Evolutionary conservation across 2,888 invertebrate genomes (phyloP), one percentile per base, ranked within the genome.

Genomic region (Torymus tubicola): DNA sequence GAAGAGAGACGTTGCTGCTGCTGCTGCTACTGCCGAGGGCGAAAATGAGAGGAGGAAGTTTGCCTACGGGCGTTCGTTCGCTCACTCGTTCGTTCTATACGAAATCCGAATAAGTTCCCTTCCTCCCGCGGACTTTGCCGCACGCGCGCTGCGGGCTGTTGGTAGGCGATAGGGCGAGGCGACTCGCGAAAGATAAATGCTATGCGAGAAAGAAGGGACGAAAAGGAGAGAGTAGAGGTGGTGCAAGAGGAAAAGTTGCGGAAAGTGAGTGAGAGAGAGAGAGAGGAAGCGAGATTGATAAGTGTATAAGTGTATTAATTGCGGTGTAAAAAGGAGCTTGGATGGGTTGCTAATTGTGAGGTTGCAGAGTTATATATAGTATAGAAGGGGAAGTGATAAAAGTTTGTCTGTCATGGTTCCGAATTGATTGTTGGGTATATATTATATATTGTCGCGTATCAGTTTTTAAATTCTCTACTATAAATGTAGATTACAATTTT

Each of bases 141-240:
- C 80, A 74, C 76, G 70, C 75, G 76, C 69, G 86, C 87, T 87
- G 87, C 85, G 86, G 87, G 86, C 87, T 88, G 88, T 86, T 87
- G 85, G 86, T 78, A 85, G 84, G 85, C 83, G 87, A 88, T 87
- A 87, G 86, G 84, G 81, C 83, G 82, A 57, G 72, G 42, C 21
- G 80, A 80, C 76, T 74, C 8, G 21, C 18, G 16, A 16, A 65
- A 50, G n/a, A 50, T 67, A 52, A 52, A 67, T 50, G 12, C 5
- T 13, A 1, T 16, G 18, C 5, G 24, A 67, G 21, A 67, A 73
- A 55, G 21, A 24, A 31, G 31, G 31, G n/a, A n/a, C n/a, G 53
- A 68, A 68, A 68, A 14, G n/a, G n/a, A 50, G n/a, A 5, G 8
- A 50, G 13, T 21, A 61, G 57, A 65, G 24, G 14, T 55, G 13